Evolutionary conservation across 2,113 vertebrate genomes (phyloP).

Genomic region (Nothobranchius furzeri): DNA sequence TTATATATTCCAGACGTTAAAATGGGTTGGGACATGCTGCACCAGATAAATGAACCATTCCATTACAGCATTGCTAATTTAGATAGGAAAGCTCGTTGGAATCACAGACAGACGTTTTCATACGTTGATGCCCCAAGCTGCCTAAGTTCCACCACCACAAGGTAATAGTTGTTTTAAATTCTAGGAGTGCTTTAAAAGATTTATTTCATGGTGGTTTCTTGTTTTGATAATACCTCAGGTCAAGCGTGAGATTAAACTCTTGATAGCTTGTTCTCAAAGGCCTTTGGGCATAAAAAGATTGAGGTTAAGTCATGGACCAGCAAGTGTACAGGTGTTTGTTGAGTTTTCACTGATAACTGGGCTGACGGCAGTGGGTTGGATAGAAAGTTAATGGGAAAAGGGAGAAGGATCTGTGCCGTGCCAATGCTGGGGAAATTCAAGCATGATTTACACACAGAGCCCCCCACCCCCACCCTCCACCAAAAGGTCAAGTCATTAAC

Average conservation of each 20-base stretch:
- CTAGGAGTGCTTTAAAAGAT: no score
- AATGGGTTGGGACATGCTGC: no score
- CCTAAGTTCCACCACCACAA: no score
- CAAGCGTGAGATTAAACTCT: constrained; percentile 47
- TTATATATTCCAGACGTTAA: no score
- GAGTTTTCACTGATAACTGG: constrained; percentile 42
- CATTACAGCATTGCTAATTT: no score
- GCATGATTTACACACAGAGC: constrained; percentile 46
- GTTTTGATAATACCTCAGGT: constrained; percentile 33
- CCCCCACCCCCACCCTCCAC: not conserved
- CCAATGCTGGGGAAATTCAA: constrained; percentile 57
- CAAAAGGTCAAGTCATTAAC: constrained; percentile 73
- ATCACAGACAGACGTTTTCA: no score
- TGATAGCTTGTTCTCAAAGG: constrained; percentile 39
- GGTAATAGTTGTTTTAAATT: no score
- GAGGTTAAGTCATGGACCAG: constrained; percentile 37
- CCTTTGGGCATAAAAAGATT: constrained; percentile 54
- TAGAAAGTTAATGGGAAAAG: constrained; percentile 46
- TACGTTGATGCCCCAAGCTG: no score
- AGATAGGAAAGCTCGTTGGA: no score
- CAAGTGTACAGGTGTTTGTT: constrained; percentile 52
- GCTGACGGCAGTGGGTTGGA: constrained; percentile 10
- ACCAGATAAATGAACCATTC: no score
- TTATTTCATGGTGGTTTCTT: constrained; percentile 1
- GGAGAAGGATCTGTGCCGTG: constrained; percentile 41